These are phyloP conservation scores for Heterochromis multidens DNA, from an alignment of 2,113 vertebrate genomes.

Conservation along the genomic window DNA sequence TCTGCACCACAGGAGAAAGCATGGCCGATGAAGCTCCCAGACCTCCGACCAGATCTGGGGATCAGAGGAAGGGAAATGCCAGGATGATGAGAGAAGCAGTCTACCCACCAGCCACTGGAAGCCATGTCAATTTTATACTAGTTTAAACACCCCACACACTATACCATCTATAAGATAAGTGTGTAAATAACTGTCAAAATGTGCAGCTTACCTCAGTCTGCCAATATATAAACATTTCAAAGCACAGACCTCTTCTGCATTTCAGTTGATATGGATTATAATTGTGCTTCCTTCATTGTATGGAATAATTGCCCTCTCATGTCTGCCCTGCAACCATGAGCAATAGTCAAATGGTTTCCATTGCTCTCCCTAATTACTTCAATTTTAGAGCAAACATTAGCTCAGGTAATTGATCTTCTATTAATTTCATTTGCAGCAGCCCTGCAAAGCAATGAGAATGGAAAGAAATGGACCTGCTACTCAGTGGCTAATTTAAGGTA, in stretches of 20 bases:
- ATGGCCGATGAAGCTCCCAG: conserved; percentile 46
- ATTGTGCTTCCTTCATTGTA: not conserved
- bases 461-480: not conserved
- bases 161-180: not conserved
- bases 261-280: not conserved
- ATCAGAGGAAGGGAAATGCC: not conserved
- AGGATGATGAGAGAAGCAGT: not conserved
- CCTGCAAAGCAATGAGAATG: not conserved
- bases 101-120: not conserved
- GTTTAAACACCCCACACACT: not conserved
- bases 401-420: conserved; percentile 5
- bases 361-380: not conserved
- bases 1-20: conserved; percentile 69
- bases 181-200: not conserved
- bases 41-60: conserved; percentile 67
- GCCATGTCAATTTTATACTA: not conserved
- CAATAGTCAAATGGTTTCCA: not conserved
- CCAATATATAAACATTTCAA: not conserved
- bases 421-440: conserved; percentile 8
- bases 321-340: conserved; percentile 2
- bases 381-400: conserved; percentile 11
- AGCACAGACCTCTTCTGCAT: not conserved
- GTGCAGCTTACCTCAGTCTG: not conserved
- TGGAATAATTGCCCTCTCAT: conserved; percentile 12
- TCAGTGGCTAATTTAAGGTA: not conserved